phyloP scores from a whole-genome alignment of 2,113 vertebrate species.

The Sphaerodactylus townsendi region DNA sequence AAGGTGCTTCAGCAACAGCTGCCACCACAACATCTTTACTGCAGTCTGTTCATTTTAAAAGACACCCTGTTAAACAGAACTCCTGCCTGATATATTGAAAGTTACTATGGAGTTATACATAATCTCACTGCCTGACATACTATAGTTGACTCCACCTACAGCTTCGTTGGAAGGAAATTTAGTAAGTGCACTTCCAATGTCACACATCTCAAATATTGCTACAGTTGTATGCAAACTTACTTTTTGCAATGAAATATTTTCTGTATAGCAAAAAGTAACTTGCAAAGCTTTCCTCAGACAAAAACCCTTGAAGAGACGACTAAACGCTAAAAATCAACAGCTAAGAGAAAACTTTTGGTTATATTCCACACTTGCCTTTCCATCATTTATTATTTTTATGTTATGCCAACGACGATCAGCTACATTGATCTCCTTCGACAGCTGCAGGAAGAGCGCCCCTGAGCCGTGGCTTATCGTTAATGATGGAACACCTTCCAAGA shows the following conservation, averaged over 20 bases:
- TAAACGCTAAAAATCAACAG: not conserved
- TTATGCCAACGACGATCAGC: constrained; percentile 87
- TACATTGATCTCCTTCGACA: constrained; percentile 71
- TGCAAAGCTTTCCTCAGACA: not conserved
- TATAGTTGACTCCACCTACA: too few species aligned
- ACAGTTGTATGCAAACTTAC: too few species aligned
- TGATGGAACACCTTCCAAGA: constrained; percentile 77
- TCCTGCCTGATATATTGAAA: too few species aligned
- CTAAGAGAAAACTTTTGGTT: not conserved
- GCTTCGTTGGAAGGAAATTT: too few species aligned
- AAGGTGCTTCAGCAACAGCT: too few species aligned
- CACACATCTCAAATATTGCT: too few species aligned
- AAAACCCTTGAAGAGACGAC: not conserved
- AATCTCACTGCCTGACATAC: too few species aligned
- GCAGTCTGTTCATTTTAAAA: too few species aligned
- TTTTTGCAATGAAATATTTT: not conserved
- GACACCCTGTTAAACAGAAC: too few species aligned
- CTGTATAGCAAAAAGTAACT: not conserved
- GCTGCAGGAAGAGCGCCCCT: constrained; percentile 80
- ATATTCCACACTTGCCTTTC: constrained; percentile 78
- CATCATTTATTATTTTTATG: constrained; percentile 81
- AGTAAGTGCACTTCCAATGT: too few species aligned
- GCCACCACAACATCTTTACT: too few species aligned
- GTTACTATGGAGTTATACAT: too few species aligned
- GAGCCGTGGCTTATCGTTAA: constrained; percentile 85